Evolutionary conservation across 2,888 invertebrate genomes (phyloP), one percentile per base, ranked within the genome.

Genomic region (Yponomeuta sedellus): DNA sequence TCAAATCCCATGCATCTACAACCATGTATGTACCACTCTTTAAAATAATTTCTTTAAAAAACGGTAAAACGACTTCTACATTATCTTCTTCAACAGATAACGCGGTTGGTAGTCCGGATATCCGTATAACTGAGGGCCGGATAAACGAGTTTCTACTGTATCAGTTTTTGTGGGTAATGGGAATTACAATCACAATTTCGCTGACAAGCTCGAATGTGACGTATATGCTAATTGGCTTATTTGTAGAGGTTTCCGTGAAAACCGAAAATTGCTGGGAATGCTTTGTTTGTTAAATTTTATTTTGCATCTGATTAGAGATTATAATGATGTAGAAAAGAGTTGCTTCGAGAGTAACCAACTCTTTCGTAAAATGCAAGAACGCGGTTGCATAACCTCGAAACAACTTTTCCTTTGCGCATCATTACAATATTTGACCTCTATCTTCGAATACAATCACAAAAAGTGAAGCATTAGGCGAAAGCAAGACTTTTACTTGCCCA

Each of bases 171-270:
- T 44, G 10, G 10, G 40, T 12, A 3, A 44, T 2, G 25, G 25
- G 25, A 2, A 4, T 25, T 25, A 25, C 4, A 25, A 25, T 3
- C 2, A 4, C 2, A 25, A 25, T 25, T 25, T 25, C 25, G 25
- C 25, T 25, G 25, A 44, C 40, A 12, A 11, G 2, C 40, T 44
- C 40, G 10, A 44, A 44, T 44, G 10, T 44, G 10, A 44, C 6
- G 12, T 44, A 10, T 2, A 11, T 5, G 40, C 40, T 44, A 44
- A 44, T 44, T 44, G 40, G 40, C 2, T 2, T 44, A 10, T 44
- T 44, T 44, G 40, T 44, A 1, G 40, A 34, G 16, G 52, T 61
- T 66, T 66, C 62, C 62, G 62, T 10, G 62, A 61, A 66, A 10
- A 44, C 2, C 12, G 61, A 62, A 66, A 62, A 61, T 61, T 56